A percentile compares a stretch with the other conserved stretches of the same genome.
phyloP scores from a whole-genome alignment of 53 echinoderm and acorn worm genomes.

The Echinarachnius parma region DNA sequence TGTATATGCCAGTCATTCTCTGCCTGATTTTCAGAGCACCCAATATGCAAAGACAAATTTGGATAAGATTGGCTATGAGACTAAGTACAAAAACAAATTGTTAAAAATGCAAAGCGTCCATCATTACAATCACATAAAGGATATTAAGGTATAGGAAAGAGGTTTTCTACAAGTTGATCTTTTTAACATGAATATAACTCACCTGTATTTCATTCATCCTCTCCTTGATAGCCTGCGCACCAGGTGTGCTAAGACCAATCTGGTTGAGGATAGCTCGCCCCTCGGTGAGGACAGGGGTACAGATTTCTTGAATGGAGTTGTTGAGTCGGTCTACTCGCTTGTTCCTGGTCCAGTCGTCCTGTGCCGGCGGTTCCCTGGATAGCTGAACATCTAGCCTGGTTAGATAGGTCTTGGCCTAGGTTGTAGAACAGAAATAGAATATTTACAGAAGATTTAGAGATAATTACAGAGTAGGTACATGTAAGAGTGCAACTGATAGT shows the following conservation, averaged over 20 bases:
- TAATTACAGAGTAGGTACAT: too few relatives aligned
- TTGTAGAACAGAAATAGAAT: not conserved
- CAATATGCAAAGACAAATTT: too few relatives aligned
- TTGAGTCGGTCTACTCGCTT: slow-evolving; percentile 67
- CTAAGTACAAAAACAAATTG: too few relatives aligned
- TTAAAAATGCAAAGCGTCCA: too few relatives aligned
- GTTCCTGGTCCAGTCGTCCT: slow-evolving; percentile 58
- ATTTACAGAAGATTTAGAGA: too few relatives aligned
- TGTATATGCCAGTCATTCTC: too few relatives aligned
- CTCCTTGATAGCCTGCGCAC: slow-evolving; percentile 62
- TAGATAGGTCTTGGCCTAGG: slow-evolving; percentile 81
- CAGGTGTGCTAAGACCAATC: slow-evolving; percentile 68
- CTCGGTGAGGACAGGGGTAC: slow-evolving; percentile 75
- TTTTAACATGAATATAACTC: not conserved
- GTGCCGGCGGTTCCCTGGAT: slow-evolving; percentile 57
- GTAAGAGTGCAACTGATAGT: too few relatives aligned
- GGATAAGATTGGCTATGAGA: too few relatives aligned
- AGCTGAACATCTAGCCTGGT: slow-evolving; percentile 80
- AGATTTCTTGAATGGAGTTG: slow-evolving; percentile 83
- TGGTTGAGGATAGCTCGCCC: slow-evolving; percentile 72
- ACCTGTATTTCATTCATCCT: slow-evolving; percentile 81
- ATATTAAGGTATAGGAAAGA: too few relatives aligned
- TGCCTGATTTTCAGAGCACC: too few relatives aligned
- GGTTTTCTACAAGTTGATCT: too few relatives aligned
- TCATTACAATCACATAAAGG: too few relatives aligned